Percentiles rank a stretch among this genome's conserved stretches.
Evolutionary conservation across 1,140 invertebrate species (phyloP).

Genomic region (Fopius arisanus): DNA sequence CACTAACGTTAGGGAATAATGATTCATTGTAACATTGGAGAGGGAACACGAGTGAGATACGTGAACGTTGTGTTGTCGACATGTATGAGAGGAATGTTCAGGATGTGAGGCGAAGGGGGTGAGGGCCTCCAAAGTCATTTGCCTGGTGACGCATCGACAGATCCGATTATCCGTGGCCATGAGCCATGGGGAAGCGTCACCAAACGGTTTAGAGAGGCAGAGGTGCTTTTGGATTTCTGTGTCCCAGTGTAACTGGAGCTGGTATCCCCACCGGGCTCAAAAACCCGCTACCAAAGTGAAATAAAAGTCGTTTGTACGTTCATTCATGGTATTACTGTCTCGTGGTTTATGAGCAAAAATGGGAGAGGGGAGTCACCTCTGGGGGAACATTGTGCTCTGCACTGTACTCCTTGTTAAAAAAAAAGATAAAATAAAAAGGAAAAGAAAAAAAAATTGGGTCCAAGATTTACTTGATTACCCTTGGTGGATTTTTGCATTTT

Average conservation of each 20-base stretch:
- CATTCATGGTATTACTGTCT: conserved; percentile 17
- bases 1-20: not conserved
- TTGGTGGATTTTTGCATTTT: not conserved
- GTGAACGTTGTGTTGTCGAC: not conserved
- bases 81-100: not conserved
- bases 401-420: too few relatives aligned
- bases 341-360: not conserved
- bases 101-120: not conserved
- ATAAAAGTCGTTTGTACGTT: conserved; percentile 23
- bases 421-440: not conserved
- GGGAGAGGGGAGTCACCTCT: not conserved
- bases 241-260: not conserved
- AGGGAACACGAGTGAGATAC: not conserved
- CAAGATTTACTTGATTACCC: not conserved
- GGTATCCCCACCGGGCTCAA: not conserved
- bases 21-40: not conserved
- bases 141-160: conserved; percentile 28
- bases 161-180: conserved; percentile 29
- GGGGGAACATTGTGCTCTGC: not conserved
- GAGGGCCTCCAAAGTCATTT: conserved; percentile 25
- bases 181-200: conserved; percentile 17
- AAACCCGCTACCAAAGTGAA: conserved; percentile 6
- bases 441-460: not conserved
- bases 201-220: conserved; percentile 12
- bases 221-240: not conserved